Conservation (phyloP, 2,888 invertebrate genomes). For the Therioaphis trifolii region DNA sequence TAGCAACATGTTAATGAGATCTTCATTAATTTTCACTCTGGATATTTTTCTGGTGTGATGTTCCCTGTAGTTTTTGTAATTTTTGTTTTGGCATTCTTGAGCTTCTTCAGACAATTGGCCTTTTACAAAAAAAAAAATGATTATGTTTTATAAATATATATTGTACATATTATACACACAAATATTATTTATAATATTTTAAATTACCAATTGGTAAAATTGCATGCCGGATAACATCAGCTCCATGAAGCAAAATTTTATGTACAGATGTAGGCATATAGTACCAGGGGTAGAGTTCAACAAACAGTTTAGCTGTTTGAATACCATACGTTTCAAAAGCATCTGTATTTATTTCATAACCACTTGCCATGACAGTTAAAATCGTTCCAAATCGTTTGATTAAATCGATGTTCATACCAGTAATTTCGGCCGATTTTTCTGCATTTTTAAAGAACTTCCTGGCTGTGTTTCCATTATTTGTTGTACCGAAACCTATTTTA, state of each 20-base stretch:
- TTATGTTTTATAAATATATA: not conserved
- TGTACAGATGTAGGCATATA: constrained; percentile 22
- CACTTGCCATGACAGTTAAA: constrained; percentile 12
- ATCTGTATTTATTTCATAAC: constrained; percentile 30
- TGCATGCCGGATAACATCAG: not conserved
- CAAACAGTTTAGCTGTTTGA: constrained; percentile 29
- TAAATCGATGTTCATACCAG: constrained; percentile 25
- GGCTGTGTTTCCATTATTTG: constrained; percentile 50
- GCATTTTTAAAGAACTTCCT: constrained; percentile 33
- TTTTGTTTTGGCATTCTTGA: constrained; percentile 4
- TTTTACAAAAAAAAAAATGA: not conserved
- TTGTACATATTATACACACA: not conserved
- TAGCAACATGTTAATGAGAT: constrained; percentile 12
- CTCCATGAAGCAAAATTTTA: constrained; percentile 13
- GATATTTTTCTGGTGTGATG: not conserved
- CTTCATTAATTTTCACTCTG: not conserved
- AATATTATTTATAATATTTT: not conserved
- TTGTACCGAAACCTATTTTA: constrained; percentile 10
- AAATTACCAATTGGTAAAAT: constrained; percentile 1
- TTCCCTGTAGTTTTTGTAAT: too few species aligned
- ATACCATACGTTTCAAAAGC: constrained; percentile 31
- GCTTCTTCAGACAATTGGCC: constrained; percentile 8
- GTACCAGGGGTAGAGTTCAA: constrained; percentile 37
- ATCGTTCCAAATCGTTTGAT: constrained; percentile 35
- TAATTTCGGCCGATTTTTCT: too few species aligned